A percentile compares a stretch with the other conserved stretches of the same genome.
Evolutionary conservation across 1,140 invertebrate species (phyloP).

Genomic region (Telenomus remus): DNA sequence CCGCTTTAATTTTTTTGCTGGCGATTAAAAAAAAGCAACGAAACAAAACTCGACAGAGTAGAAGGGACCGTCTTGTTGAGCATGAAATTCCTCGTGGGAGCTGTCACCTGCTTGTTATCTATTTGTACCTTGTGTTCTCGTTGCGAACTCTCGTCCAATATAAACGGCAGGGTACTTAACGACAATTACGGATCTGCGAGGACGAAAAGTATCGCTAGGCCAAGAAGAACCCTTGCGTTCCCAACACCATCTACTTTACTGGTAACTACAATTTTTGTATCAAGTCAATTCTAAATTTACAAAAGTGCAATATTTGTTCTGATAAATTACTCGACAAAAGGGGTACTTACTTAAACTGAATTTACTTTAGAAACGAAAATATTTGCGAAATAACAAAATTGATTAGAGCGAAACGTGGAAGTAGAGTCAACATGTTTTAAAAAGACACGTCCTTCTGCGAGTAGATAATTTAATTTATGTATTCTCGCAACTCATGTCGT

Average conservation of each 20-base stretch:
- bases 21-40: conserved; percentile 5
- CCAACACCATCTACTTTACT: conserved; percentile 61
- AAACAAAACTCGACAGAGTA: neutral
- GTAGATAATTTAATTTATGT: too few species aligned
- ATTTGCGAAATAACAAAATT: conserved; percentile 2
- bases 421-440: too few species aligned
- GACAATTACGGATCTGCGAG: conserved; percentile 48
- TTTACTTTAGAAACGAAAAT: too few species aligned
- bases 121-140: conserved; percentile 42
- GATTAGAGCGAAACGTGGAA: too few species aligned
- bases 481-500: too few species aligned
- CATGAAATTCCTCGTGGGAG: conserved; percentile 53
- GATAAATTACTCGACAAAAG: too few species aligned
- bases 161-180: conserved; percentile 41
- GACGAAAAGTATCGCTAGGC: conserved; percentile 38
- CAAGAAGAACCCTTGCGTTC: conserved; percentile 63
- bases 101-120: conserved; percentile 54
- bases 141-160: conserved; percentile 52
- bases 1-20: conserved; percentile 18
- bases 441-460: too few species aligned
- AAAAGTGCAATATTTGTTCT: too few species aligned
- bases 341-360: too few species aligned
- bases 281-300: too few species aligned
- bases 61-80: conserved; percentile 18
- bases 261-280: too few species aligned